Base-by-base conservation (phyloP, 2,797 vertebrate genomes). In the Sylvilagus floridanus region DNA sequence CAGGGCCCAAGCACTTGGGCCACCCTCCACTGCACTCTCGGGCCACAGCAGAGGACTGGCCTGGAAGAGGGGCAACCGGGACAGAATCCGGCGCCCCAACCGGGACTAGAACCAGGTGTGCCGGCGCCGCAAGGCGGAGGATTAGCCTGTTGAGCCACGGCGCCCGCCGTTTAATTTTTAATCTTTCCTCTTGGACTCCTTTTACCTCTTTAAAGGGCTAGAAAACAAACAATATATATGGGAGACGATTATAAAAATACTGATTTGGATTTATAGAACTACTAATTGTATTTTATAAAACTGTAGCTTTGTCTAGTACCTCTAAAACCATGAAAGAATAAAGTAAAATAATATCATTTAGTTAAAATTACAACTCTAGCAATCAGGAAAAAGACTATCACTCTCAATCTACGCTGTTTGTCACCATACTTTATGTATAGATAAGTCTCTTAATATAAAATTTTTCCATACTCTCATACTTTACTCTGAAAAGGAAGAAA, bases 401-500 rank as follows among this genome's bases (percentile, higher is more conserved):
- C 1, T 66, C 54, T 47, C 75, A 92, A 89, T 91, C 54, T 66
- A 97, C 73, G 2, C 13, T 83, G 69, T n/a, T 63, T 22, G 69
- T 0, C 30, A 89, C 24, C 47, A 82, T 13, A 6, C 9, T 68
- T 3, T 90, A 73, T 91, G 50, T 78, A 95, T 84, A 93, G 93
- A 94, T 78, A 87, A 32, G 0, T 57, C 14, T 94, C 13, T 91
- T 75, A 92, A 94, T 94, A 94, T 47, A 37, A 69, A 63, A n/a
- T 10, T 72, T 93, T 81, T 21, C 28, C 75, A 78, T 69, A 52
- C 42, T 47, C 42, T 47, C 42, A 47, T 60, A 26, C 35, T 42
- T 86, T 24, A 76, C 28, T 92, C 90, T 35, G 2, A 26, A 91
- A 93, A 87, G 69, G 79, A 94, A 92, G 69, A 94, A 97, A 89